Percentiles rank a stretch among this genome's conserved stretches.
phyloP scores from a whole-genome alignment of 2,797 vertebrate genomes.

The Brotula barbata region DNA sequence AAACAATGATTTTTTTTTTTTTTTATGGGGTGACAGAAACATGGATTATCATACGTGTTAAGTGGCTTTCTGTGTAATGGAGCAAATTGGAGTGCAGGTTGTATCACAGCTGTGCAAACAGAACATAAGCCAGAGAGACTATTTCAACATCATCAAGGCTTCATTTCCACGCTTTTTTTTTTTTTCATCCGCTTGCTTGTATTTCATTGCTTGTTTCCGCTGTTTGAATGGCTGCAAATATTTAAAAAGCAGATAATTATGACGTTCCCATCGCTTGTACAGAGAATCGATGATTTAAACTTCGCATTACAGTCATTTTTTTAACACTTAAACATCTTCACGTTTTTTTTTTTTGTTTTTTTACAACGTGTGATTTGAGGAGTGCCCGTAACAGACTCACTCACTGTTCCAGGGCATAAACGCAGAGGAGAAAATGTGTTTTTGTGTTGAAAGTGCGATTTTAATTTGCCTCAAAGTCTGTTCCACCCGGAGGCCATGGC shows the following conservation, averaged over 20 bases:
- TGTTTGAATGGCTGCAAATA: slow-evolving; percentile 15
- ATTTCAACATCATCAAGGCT: neutral
- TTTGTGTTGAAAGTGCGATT: slow-evolving; percentile 1
- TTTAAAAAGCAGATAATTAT: neutral
- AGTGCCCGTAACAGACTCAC: neutral
- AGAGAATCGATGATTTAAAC: too few species aligned
- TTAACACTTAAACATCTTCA: too few species aligned
- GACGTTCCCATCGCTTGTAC: too few species aligned
- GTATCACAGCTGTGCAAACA: slow-evolving; percentile 20
- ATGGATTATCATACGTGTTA: slow-evolving; percentile 20
- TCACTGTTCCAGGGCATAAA: neutral
- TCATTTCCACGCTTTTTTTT: slow-evolving; percentile 10
- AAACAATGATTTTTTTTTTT: slow-evolving; percentile 19
- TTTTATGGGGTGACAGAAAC: slow-evolving; percentile 15
- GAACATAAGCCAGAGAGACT: slow-evolving; percentile 14
- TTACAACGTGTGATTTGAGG: neutral
- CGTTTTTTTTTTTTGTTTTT: too few species aligned
- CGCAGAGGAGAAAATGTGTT: slow-evolving; percentile 1
- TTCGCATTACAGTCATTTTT: too few species aligned
- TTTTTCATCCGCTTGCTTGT: slow-evolving; percentile 24
- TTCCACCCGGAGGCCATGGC: neutral
- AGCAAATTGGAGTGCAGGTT: slow-evolving; percentile 28
- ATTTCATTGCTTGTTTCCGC: slow-evolving; percentile 20
- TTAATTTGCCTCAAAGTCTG: slow-evolving; percentile 8
- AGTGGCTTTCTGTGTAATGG: slow-evolving; percentile 32